phyloP scores from a whole-genome alignment of 2,888 invertebrate genomes.

The Rhingia campestris region DNA sequence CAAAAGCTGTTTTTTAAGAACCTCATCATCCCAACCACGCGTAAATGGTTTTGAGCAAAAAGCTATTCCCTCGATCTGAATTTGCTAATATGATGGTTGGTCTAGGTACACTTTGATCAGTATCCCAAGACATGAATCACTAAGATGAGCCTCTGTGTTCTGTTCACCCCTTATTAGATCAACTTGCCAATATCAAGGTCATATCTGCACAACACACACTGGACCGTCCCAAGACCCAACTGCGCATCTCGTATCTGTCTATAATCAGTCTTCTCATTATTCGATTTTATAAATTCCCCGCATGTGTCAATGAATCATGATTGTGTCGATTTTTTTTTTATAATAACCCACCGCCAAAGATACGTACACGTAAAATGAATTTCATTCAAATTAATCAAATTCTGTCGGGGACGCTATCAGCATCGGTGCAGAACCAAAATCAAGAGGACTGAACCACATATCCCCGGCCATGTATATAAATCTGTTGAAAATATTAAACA shows the following conservation, averaged over 20 bases:
- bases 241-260: slow-evolving; percentile 17
- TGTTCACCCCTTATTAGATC: slow-evolving; percentile 12
- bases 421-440: slow-evolving; percentile 58
- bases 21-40: too few species aligned
- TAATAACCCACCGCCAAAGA: slow-evolving; percentile 52
- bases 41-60: background rate
- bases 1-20: too few species aligned
- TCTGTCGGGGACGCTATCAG: slow-evolving; percentile 61
- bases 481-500: slow-evolving; percentile 27
- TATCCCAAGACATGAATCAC: too few species aligned
- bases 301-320: slow-evolving; percentile 69
- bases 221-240: background rate
- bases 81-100: too few species aligned
- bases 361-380: slow-evolving; percentile 57
- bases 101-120: background rate
- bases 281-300: slow-evolving; percentile 52
- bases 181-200: slow-evolving; percentile 58
- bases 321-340: slow-evolving; percentile 26
- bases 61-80: background rate
- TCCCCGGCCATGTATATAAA: slow-evolving; percentile 4
- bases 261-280: slow-evolving; percentile 30
- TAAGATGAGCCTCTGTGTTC: too few species aligned
- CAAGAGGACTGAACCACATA: slow-evolving; percentile 27
- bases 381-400: slow-evolving; percentile 73
- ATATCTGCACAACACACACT: slow-evolving; percentile 1